Evolutionary conservation across 2,113 vertebrate species (phyloP), one percentile per base, ranked within the genome.

Genomic region (Grallaria varia): DNA sequence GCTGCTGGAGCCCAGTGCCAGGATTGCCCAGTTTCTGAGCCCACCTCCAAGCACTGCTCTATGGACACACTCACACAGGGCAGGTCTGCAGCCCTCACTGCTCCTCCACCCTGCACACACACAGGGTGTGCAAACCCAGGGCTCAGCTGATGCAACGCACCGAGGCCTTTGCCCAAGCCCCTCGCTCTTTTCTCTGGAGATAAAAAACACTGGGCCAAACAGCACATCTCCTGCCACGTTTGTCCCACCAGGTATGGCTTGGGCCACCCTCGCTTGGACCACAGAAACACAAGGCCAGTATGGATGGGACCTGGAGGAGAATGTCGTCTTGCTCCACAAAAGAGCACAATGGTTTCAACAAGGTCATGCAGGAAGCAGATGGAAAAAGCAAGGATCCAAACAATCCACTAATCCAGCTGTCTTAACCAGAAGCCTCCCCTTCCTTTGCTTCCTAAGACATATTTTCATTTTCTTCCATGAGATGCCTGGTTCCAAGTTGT

Each of bases 111-210:
- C 67, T 58, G 25, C 55, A 53, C 31, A 19, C 55, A 84, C 45
- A 6, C 1, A 31, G n/a, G 12, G 12, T 37, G 58, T 18, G 71
- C 12, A 19, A 2, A 53, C 9, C 55, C 24, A 1, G 0, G 9
- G 40, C 33, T 62, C 60, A 62, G 50, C 79, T 79, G 86, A 44
- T 53, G 42, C 6, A 82, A 37, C 37, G 30, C 45, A 14, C 37
- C 1, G 0, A 56, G 30, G n/a, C 24, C 37, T 55, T 4, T n/a
- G 33, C 39, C 37, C 42, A 28, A 64, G 24, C 23, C 42, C 5
- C 47, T 59, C 7, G 7, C 8, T 52, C 53, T 45, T 64, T 55
- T 22, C 30, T 35, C 74, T 17, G 7, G 33, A 24, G 50, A 75
- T 52, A 52, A 24, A 40, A 68, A 69, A 23, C 47, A 12, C 23